Evolutionary conservation across 2,113 vertebrate genomes (phyloP).

Genomic region (Oplegnathus fasciatus): DNA sequence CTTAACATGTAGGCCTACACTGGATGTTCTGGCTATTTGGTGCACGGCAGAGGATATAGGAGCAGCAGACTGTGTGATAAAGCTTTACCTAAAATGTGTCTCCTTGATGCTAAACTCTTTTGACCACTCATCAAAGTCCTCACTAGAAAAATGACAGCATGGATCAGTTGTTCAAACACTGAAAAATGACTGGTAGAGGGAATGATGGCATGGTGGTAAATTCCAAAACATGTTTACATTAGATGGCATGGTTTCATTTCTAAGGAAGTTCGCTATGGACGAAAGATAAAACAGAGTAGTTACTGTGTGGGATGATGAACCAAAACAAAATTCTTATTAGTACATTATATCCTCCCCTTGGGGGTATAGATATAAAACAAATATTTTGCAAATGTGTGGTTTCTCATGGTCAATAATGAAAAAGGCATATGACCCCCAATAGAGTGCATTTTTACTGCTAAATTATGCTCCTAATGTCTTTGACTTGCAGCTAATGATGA

Average conservation of each 20-base stretch:
- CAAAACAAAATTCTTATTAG: not conserved
- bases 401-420: not conserved
- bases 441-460: not conserved
- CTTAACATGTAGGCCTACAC: too few relatives aligned
- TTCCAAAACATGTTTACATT: not conserved
- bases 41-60: too few relatives aligned
- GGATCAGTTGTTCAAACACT: too few relatives aligned
- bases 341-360: too few relatives aligned
- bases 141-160: too few relatives aligned
- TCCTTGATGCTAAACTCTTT: too few relatives aligned
- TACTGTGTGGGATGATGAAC: not conserved
- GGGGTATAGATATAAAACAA: not conserved
- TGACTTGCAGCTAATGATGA: not conserved
- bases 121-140: too few relatives aligned
- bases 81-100: too few relatives aligned
- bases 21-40: too few relatives aligned
- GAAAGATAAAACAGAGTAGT: not conserved
- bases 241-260: not conserved
- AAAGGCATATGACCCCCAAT: not conserved
- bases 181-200: too few relatives aligned
- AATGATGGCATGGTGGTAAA: not conserved
- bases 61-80: too few relatives aligned
- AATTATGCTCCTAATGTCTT: not conserved
- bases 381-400: not conserved
- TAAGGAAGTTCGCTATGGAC: not conserved